Evolutionary conservation across 2,113 vertebrate genomes (phyloP).

Genomic region (Elephas maximus): DNA sequence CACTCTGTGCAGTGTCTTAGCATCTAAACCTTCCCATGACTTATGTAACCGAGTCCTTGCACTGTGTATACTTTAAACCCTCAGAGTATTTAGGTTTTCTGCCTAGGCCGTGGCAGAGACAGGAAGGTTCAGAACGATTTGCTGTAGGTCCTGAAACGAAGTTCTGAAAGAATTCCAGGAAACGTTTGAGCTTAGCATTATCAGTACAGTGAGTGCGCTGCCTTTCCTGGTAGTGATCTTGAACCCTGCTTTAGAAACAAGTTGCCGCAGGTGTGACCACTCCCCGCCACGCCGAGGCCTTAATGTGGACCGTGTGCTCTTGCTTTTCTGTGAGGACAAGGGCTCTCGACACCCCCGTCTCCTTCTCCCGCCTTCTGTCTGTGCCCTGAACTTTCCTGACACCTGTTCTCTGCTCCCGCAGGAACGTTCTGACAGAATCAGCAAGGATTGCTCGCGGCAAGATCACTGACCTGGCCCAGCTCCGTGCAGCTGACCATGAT

Average conservation of each 20-base stretch:
- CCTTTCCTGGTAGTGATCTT: fast-evolving
- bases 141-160: not conserved
- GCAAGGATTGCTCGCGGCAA: slow-evolving; percentile 97
- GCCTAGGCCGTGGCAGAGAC: fast-evolving
- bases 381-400: fast-evolving
- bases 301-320: not conserved
- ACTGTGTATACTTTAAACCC: not conserved
- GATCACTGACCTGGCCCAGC: slow-evolving; percentile 90
- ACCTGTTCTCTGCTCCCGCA: not conserved
- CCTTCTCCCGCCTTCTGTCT: fast-evolving
- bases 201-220: fast-evolving
- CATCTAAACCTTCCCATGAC: fast-evolving
- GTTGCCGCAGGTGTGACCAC: not conserved
- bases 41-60: not conserved
- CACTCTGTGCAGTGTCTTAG: too few species aligned
- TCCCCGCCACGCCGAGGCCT: not conserved
- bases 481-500: slow-evolving; percentile 91
- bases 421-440: slow-evolving; percentile 95
- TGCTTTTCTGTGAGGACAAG: not conserved
- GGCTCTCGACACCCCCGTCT: not conserved
- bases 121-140: not conserved
- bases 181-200: fast-evolving
- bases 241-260: not conserved
- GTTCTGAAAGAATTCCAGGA: not conserved
- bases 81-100: not conserved